phyloP scores from a whole-genome alignment of 2,113 vertebrate species.

The Campylomormyrus numenius region DNA sequence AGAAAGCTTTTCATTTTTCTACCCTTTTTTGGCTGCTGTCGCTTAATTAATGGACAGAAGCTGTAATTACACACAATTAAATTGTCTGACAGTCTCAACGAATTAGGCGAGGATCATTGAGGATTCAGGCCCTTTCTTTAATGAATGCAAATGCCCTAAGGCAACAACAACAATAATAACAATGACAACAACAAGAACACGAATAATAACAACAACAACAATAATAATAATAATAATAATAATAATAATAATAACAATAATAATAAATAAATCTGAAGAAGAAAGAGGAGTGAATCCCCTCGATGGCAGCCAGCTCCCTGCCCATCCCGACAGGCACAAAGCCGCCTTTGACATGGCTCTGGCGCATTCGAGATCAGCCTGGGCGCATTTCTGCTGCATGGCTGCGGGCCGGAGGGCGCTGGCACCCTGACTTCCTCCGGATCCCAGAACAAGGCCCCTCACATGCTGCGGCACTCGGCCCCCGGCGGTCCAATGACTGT shows the following conservation, averaged over 20 bases:
- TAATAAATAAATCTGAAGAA: neutral
- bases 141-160: neutral
- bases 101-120: neutral
- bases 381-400: neutral
- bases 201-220: neutral
- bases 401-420: neutral
- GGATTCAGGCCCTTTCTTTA: neutral
- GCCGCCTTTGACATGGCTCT: neutral
- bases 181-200: neutral
- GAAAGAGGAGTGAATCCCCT: neutral
- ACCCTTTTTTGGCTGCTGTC: neutral
- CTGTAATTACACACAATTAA: slow-evolving; percentile 18
- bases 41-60: slow-evolving; percentile 9
- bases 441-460: neutral
- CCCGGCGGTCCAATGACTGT: neutral
- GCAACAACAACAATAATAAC: neutral
- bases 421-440: neutral
- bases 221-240: neutral
- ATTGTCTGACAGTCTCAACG: neutral
- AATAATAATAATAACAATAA: neutral
- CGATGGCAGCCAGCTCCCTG: neutral
- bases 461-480: neutral
- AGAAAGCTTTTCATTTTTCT: neutral
- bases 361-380: neutral
- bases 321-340: neutral